Conservation (phyloP, 2,113 vertebrate genomes). For the Tupaia tana region DNA sequence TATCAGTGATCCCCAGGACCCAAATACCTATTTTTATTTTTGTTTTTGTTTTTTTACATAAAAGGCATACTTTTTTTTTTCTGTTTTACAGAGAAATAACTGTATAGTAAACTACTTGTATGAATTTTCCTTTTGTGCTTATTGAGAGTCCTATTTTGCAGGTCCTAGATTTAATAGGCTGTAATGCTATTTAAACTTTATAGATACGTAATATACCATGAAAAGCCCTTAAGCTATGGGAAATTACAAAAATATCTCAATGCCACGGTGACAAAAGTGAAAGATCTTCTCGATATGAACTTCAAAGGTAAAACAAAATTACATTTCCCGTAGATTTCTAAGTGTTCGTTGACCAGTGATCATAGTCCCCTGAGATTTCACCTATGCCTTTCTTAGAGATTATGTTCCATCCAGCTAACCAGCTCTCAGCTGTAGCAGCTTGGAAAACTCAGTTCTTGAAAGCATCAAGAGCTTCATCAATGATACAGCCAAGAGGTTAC, state of each 20-base stretch:
- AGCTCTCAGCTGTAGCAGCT: neutral
- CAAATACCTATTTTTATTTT: neutral
- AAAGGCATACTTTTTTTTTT: neutral
- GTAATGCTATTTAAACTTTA: slow-evolving; percentile 65
- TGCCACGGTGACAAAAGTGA: slow-evolving; percentile 52
- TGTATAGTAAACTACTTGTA: slow-evolving; percentile 56
- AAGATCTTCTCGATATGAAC: slow-evolving; percentile 57
- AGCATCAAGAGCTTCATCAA: neutral
- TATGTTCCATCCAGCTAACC: neutral
- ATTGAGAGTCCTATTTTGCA: slow-evolving; percentile 56
- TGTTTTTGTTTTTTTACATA: neutral
- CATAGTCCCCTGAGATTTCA: neutral
- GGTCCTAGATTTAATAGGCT: slow-evolving; percentile 63
- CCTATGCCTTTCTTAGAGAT: neutral
- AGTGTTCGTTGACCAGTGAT: slow-evolving; percentile 1
- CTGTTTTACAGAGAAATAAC: slow-evolving; percentile 57
- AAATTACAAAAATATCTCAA: slow-evolving; percentile 72
- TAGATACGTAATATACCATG: slow-evolving; percentile 62
- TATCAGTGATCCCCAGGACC: neutral
- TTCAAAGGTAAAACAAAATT: slow-evolving; percentile 68
- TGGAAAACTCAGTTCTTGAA: neutral
- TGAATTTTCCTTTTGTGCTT: slow-evolving; percentile 32
- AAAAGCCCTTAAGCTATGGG: slow-evolving; percentile 56
- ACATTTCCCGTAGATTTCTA: slow-evolving; percentile 26
- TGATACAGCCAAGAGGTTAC: neutral